Percentiles rank a stretch among this genome's conserved stretches.
These are phyloP conservation scores for Ariolimax columbianus DNA, from an alignment of 2,888 invertebrate genomes.

Conservation along the genomic window DNA sequence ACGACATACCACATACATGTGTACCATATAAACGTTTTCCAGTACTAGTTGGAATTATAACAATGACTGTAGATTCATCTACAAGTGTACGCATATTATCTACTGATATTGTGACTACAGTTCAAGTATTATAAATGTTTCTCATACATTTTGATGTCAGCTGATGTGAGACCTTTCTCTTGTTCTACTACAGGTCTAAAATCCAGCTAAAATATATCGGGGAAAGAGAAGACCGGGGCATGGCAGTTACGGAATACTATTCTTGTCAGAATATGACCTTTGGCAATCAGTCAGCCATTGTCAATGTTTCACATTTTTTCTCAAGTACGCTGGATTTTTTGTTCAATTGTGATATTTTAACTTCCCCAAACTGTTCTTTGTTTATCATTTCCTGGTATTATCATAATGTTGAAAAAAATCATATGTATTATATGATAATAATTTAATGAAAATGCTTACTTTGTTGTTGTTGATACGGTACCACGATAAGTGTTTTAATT, in stretches of 20 bases:
- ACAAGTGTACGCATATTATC: too few relatives aligned
- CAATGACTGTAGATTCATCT: too few relatives aligned
- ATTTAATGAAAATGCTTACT: too few relatives aligned
- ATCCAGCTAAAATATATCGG: background rate
- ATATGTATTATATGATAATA: too few relatives aligned
- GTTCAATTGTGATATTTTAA: background rate
- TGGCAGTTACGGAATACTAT: slow-evolving; percentile 33
- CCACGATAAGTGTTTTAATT: too few relatives aligned
- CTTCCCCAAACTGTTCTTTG: background rate
- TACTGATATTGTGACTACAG: too few relatives aligned
- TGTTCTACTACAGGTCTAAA: background rate
- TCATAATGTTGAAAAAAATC: background rate
- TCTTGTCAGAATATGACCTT: slow-evolving; percentile 38
- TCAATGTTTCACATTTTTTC: slow-evolving; percentile 43
- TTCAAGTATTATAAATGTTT: background rate
- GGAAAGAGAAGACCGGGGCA: background rate
- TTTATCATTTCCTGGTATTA: background rate
- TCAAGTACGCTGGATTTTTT: slow-evolving; percentile 15
- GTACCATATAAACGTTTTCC: too few relatives aligned
- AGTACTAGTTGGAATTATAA: too few relatives aligned
- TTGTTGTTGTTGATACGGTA: too few relatives aligned
- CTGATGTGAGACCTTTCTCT: too few relatives aligned
- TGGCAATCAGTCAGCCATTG: background rate
- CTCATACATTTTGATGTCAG: too few relatives aligned
- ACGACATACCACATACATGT: too few relatives aligned